These are phyloP conservation scores for Tiaroga cobitis DNA, from an alignment of 2,797 vertebrate genomes.

Conservation along the genomic window DNA sequence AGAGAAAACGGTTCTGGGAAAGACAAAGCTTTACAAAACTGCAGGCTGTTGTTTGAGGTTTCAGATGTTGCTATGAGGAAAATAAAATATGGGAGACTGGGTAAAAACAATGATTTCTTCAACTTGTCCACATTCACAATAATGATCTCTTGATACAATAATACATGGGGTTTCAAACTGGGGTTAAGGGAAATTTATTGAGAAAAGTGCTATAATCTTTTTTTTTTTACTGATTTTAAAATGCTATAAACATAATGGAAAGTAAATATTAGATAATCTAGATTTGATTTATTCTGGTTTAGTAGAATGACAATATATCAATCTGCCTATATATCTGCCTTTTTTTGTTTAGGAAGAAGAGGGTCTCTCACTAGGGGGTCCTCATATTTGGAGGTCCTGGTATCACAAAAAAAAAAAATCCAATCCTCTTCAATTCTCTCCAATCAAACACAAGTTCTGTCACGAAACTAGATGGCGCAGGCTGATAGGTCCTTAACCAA, in stretches of 20 bases:
- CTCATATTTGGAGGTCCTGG: background rate
- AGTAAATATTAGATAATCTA: background rate
- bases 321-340: background rate
- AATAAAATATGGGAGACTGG: slow-evolving; percentile 37
- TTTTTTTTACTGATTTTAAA: background rate
- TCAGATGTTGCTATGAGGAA: slow-evolving; percentile 47
- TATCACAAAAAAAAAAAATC: background rate
- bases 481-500: background rate
- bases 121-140: slow-evolving; percentile 33
- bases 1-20: background rate
- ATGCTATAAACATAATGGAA: background rate
- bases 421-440: background rate
- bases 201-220: background rate
- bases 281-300: background rate
- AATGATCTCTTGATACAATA: slow-evolving; percentile 41
- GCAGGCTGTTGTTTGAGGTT: slow-evolving; percentile 50
- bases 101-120: slow-evolving; percentile 41
- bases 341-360: background rate
- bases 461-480: background rate
- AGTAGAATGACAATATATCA: background rate
- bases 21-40: slow-evolving; percentile 28
- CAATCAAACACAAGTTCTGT: background rate
- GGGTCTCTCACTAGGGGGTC: background rate
- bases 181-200: background rate
- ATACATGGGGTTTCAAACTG: background rate